A percentile compares a stretch with the other conserved stretches of the same genome.
phyloP scores from a whole-genome alignment of 1,140 invertebrate species.

The Aphis craccivora region DNA sequence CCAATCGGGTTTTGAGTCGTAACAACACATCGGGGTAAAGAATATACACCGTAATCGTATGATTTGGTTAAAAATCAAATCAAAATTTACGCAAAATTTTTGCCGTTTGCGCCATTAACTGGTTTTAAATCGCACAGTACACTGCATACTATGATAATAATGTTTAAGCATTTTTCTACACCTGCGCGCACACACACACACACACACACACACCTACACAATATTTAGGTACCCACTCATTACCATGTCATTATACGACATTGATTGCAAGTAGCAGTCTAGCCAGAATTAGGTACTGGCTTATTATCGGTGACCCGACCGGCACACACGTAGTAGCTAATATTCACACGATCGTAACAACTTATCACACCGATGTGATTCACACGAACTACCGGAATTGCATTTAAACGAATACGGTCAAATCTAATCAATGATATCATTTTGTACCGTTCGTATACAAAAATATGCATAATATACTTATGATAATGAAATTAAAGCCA shows the following conservation, averaged over 20 bases:
- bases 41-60: neutral
- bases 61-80: neutral
- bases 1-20: neutral
- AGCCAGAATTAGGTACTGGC: no score
- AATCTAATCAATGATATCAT: neutral
- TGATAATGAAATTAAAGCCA: neutral
- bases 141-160: neutral
- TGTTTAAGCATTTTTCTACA: neutral
- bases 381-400: neutral
- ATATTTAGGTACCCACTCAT: neutral
- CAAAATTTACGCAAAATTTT: neutral
- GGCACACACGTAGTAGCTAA: neutral
- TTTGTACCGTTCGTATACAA: no score
- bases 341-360: neutral
- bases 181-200: neutral
- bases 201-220: neutral
- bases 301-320: neutral
- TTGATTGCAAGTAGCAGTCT: neutral
- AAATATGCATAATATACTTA: neutral
- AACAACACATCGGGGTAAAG: neutral
- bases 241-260: neutral
- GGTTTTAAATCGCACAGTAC: neutral
- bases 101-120: neutral
- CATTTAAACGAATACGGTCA: neutral
- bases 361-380: no score